These are phyloP conservation scores for Drosophila ercepeae DNA, from an alignment of 1,140 invertebrate genomes.

Conservation along the genomic window DNA sequence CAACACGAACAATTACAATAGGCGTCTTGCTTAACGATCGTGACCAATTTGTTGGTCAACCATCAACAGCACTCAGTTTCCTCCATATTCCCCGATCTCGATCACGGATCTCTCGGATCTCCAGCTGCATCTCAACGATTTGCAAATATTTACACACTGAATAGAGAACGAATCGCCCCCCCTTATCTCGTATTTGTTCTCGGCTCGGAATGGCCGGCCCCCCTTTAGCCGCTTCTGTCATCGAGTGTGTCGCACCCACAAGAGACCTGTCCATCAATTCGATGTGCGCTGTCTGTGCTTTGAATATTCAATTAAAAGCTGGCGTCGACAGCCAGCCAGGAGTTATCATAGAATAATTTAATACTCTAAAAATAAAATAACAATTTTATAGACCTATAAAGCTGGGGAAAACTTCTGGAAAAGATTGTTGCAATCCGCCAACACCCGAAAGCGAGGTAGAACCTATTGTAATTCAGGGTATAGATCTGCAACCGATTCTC, in stretches of 20 bases:
- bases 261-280: conserved; percentile 61
- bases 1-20: conserved; percentile 38
- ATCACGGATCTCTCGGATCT: conserved; percentile 15
- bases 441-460: no score
- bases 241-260: conserved; percentile 15
- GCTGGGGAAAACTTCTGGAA: no score
- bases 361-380: conserved; percentile 19
- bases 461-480: conserved; percentile 25
- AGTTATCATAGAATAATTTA: background rate
- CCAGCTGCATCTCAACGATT: conserved; percentile 34
- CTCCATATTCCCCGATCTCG: background rate
- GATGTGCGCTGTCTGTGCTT: conserved; percentile 48
- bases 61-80: conserved; percentile 39
- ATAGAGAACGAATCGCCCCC: conserved; percentile 52
- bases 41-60: conserved; percentile 80
- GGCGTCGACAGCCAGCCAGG: conserved; percentile 34
- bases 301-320: conserved; percentile 70
- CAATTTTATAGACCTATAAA: background rate
- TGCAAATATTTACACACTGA: conserved; percentile 74
- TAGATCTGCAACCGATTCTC: conserved; percentile 20
- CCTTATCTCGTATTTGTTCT: conserved; percentile 39
- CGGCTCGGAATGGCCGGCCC: background rate
- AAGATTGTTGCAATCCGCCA: no score
- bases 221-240: conserved; percentile 9
- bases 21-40: conserved; percentile 77